Evolutionary conservation across 2,113 vertebrate species (phyloP).

Genomic region (rat (Rattus norvegicus)): DNA sequence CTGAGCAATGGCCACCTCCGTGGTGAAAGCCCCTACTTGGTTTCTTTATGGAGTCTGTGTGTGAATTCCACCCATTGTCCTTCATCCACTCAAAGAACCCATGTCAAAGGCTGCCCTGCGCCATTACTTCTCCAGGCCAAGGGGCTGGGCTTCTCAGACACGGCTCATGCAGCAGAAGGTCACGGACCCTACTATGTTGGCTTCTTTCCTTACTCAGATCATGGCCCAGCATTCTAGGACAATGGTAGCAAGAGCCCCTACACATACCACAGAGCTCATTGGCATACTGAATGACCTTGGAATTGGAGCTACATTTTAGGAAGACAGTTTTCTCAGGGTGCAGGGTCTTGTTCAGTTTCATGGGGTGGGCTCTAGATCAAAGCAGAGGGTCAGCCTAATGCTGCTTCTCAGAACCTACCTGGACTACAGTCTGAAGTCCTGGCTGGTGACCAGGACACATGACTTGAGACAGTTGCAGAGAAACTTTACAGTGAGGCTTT

Average conservation of each 20-base stretch:
- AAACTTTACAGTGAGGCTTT: neutral
- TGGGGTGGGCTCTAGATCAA: neutral
- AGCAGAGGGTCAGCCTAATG: neutral
- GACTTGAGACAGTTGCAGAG: neutral
- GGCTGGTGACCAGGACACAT: rapidly evolving
- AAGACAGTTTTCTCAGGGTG: neutral
- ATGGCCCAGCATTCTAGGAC: neutral
- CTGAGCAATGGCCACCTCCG: neutral
- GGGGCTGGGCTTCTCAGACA: neutral
- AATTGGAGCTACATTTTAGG: neutral
- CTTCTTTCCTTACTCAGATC: neutral
- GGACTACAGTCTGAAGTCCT: neutral
- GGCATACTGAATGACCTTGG: neutral
- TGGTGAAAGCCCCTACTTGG: neutral
- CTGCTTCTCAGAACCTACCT: neutral
- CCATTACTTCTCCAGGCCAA: neutral
- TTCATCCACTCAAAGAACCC: neutral
- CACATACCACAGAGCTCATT: neutral
- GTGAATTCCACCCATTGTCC: neutral
- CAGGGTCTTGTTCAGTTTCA: neutral
- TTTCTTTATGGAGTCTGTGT: neutral
- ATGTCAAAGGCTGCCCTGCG: neutral
- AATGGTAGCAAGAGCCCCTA: neutral
- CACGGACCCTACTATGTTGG: no score
- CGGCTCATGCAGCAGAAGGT: neutral